Percentiles rank a stretch among this genome's conserved stretches.
These are phyloP conservation scores for Alexandromys fortis DNA, from an alignment of 2,113 vertebrate genomes.

Conservation along the genomic window DNA sequence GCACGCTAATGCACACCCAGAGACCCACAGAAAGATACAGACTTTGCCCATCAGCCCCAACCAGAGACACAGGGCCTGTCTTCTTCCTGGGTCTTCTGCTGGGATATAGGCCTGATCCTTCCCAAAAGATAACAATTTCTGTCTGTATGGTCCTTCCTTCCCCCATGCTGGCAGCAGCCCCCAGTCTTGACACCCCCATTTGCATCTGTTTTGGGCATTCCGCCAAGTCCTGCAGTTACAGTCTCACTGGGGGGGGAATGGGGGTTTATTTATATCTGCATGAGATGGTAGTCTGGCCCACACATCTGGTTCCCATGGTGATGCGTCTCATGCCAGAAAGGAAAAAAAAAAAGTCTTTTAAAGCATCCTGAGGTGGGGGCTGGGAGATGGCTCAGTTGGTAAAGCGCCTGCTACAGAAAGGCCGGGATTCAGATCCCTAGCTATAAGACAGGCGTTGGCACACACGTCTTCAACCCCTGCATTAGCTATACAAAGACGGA, in stretches of 20 bases:
- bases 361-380: background rate
- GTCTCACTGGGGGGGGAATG: background rate
- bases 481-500: background rate
- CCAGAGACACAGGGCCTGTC: background rate
- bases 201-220: background rate
- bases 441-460: background rate
- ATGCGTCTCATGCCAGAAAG: background rate
- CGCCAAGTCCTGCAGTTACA: background rate
- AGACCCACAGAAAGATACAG: background rate
- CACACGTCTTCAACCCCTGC: background rate
- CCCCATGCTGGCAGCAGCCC: background rate
- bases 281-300: background rate
- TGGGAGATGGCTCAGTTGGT: background rate
- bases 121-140: background rate
- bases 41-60: no score
- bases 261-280: conserved; percentile 59
- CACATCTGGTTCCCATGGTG: conserved; percentile 66
- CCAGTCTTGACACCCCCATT: background rate
- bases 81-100: background rate
- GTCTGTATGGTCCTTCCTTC: background rate
- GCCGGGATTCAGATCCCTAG: background rate
- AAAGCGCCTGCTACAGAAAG: no score
- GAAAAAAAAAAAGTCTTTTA: background rate
- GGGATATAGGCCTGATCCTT: background rate
- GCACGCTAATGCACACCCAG: background rate